Conservation (phyloP, 2,797 vertebrate genomes). For the Taeniopygia guttata region DNA sequence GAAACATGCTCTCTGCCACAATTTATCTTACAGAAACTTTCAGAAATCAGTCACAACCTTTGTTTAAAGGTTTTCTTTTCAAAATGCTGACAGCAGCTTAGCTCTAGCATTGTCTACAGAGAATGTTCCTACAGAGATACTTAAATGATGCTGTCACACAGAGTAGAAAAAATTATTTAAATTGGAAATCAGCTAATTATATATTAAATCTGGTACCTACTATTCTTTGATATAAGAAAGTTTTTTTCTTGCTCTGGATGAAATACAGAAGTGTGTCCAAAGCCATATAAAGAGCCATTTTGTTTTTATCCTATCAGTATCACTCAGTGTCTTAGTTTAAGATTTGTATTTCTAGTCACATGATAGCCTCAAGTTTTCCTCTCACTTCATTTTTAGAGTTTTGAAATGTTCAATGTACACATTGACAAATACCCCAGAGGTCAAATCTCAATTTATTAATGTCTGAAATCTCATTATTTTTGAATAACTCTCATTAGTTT, state of each 20-base stretch:
- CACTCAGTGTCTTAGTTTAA: neutral
- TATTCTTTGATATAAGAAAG: neutral
- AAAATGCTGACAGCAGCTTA: neutral
- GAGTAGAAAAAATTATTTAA: slow-evolving; percentile 56
- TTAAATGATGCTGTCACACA: slow-evolving; percentile 21
- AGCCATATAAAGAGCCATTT: neutral
- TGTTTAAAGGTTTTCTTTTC: slow-evolving; percentile 12
- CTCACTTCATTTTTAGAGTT: neutral
- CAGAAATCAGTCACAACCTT: neutral
- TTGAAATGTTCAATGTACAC: neutral
- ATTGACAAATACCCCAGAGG: neutral
- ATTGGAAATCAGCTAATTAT: slow-evolving; percentile 65
- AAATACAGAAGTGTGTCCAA: neutral
- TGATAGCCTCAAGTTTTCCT: neutral
- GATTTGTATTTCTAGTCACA: neutral
- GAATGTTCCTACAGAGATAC: neutral
- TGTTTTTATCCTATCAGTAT: neutral
- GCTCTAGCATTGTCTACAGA: neutral
- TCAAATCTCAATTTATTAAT: slow-evolving; percentile 25
- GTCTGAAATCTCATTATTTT: slow-evolving; percentile 41
- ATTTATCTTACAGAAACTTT: neutral
- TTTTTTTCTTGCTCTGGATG: neutral
- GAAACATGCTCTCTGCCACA: neutral
- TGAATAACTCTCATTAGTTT: slow-evolving; percentile 20
- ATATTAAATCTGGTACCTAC: neutral